These are phyloP conservation scores for Orchestes rusci DNA, from an alignment of 2,888 invertebrate genomes.

Conservation along the genomic window DNA sequence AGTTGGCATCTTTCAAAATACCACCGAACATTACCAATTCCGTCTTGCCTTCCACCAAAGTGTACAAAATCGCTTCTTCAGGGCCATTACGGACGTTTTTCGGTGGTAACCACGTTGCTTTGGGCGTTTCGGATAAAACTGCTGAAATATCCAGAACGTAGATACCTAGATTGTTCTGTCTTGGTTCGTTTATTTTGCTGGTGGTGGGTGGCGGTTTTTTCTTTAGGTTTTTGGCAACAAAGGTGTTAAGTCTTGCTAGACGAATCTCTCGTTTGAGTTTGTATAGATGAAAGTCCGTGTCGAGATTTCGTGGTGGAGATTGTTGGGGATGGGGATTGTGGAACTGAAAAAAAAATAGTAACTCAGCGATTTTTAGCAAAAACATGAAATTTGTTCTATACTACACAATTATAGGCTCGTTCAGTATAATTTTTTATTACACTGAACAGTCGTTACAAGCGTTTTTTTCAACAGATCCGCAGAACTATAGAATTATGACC, in stretches of 20 bases:
- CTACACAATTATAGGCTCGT: no score
- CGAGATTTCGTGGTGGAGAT: no score
- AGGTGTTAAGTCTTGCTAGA: conserved; percentile 29
- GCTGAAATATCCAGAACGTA: conserved; percentile 80
- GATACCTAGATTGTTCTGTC: conserved; percentile 53
- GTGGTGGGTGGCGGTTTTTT: conserved; percentile 20
- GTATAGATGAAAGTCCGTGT: not conserved
- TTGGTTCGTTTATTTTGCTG: conserved; percentile 13
- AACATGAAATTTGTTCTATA: no score
- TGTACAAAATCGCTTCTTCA: conserved; percentile 85
- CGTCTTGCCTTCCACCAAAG: conserved; percentile 81
- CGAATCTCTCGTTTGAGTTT: not conserved
- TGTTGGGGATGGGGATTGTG: no score
- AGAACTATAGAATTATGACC: no score
- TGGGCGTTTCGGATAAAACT: conserved; percentile 58
- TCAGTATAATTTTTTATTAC: no score
- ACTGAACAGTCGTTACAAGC: no score
- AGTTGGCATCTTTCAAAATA: conserved; percentile 70
- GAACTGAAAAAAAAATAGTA: no score
- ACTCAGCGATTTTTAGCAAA: no score
- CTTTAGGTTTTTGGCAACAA: conserved; percentile 31
- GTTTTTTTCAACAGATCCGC: no score
- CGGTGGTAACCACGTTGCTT: conserved; percentile 61
- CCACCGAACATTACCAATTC: conserved; percentile 97
- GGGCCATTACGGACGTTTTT: conserved; percentile 55